Base-by-base conservation (phyloP, 2,113 vertebrate species). In the Dicaeum eximium region DNA sequence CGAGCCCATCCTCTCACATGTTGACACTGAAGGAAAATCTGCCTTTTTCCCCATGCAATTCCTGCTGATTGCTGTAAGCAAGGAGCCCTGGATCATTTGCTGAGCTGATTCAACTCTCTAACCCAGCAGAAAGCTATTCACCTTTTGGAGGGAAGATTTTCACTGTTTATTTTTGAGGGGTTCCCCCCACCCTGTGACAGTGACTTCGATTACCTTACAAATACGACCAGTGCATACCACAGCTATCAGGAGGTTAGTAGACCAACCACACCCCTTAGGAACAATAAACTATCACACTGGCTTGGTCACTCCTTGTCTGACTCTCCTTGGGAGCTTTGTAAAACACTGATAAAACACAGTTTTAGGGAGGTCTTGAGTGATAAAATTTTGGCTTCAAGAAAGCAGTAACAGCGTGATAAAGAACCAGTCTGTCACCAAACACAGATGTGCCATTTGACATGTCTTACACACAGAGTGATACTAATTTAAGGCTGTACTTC, bases 131-230 rank as follows among this genome's bases (percentile, higher is more conserved):
- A 47, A 87, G 23, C 9, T 73, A 23, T 45, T n/a, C 7, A 14
- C 2, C 40, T 80, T 57, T 40, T 51, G 57, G 9, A 87, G 24
- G 65, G 7, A 87, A 40, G 24, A 53, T 61, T 82, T 79, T 16
- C 5, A 54, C 3, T 17, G 5, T 44, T 67, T 70, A 19, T 30
- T 67, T 90, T 69, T 47, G 51, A 74, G 10, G 14, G 0, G 1
- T 10, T 42, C 7, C 1, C 3, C 17, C 2, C 0, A 11, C 4
- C 15, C 10, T 7, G 15, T 21, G 25, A 42, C 4, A 50, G 22
- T 22, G 23, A 60, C 35, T 51, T 78, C 19, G 86, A 35, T 30
- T 77, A 56, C 30, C 27, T 69, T 65, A 80, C 21, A 42, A 67
- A 91, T 62, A 65, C 91, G 18, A 69, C 3, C 16, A 44, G 10